Evolutionary conservation across 2,113 vertebrate species (phyloP), one percentile per base, ranked within the genome.

Genomic region (Microtus montanus): DNA sequence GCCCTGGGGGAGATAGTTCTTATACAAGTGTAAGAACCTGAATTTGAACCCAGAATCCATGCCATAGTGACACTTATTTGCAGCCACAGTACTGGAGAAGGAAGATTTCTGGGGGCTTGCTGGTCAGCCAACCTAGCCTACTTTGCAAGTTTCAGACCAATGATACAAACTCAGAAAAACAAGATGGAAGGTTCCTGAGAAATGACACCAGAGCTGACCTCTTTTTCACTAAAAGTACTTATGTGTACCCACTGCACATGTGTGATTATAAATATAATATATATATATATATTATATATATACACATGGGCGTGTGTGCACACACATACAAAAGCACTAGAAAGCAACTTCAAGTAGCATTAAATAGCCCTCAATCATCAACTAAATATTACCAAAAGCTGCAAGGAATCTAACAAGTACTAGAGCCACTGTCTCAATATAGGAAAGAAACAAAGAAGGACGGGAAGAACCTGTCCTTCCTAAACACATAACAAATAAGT

Each of bases 401-500:
- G 7, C 3, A 14, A 68, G 22, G 41, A 66, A 49, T 70, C 84
- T n/a, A 49, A 7, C 30, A 35, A 49, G 47, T 47, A 35, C 66
- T 7, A 92, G 33, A 20, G 54, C 9, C 70, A 91, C 28, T 89
- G 30, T 22, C 52, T 93, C n/a, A 93, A 90, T 15, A 77, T 0
- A 77, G 35, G 52, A 79, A 94, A 96, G 35, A 52, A 93, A 41
- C 8, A 83, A 87, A 89, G 3, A 58, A 58, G 54, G 41, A 66
- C 61, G 71, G 10, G 68, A 38, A 89, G 86, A 95, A 87, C 35
- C 28, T 79, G 8, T 74, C 87, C 61, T 96, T 61, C 38, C 15
- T 41, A 93, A 97, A 94, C 30, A 93, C 22, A 63, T 38, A n/a
- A 94, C 70, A 93, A 94, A 82, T 87, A 89, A 52, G 52, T 93